Base-by-base conservation (phyloP, 2,113 vertebrate genomes). In the Piaya cayana region DNA sequence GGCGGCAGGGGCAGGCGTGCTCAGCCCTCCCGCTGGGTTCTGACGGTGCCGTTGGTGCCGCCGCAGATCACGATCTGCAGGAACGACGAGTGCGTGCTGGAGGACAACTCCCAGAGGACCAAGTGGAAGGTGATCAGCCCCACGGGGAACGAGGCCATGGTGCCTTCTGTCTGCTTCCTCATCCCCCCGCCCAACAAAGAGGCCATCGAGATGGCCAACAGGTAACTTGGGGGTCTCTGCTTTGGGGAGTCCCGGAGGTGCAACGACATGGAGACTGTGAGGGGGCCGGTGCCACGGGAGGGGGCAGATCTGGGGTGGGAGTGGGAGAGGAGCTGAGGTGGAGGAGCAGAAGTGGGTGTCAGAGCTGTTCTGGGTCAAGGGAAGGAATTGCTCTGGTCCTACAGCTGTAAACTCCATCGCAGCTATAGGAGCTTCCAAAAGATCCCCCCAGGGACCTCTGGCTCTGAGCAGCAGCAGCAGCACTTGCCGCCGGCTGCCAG, bases 81-180 rank as follows among this genome's bases (percentile, higher is more conserved):
- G 95, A 99, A 99, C 3, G 99, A 99, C 8, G 99, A 99, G 97
- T 99, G 99, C 36, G 99, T 99, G 49, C 97, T 99, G 92, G 99
- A 99, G 98, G 99, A 99, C 97, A 99, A 99, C 94, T 98, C 99
- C 25, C 99, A 99, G 97, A 97, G 99, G 91, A 99, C 99, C 92
- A 99, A 99, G 87, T 99, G 99, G 99, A 99, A 99, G 95, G 99
- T 99, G 96, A 99, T 99, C 98, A 99, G 99, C 89, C 98, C 99
- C 29, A 99, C 98, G 0, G 99, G 99, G 47, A 99, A 99, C 3
- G 99, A 99, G 95, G 99, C 99, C 74, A 99, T 99, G 99, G 99
- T 99, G 45, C 99, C 99, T 2, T 99, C 99, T 0, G 99, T 99
- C 78, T 99, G 99, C 94, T 99, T 99, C 98, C 98, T 98, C 42